Evolutionary conservation across 2,113 vertebrate genomes (phyloP).

Genomic region (Sturnira hondurensis): DNA sequence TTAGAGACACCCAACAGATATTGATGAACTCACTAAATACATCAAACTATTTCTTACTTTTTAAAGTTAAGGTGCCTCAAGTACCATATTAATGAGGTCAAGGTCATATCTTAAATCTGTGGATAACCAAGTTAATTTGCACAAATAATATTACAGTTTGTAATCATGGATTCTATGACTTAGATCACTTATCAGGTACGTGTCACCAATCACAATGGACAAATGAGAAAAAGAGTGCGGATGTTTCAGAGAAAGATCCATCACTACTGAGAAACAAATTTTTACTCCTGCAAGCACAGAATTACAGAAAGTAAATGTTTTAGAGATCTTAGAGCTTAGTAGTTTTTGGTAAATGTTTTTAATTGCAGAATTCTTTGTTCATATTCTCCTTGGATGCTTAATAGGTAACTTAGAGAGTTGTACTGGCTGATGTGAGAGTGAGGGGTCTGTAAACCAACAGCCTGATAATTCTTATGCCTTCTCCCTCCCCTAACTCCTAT

Average conservation of each 20-base stretch:
- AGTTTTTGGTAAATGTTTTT: background rate
- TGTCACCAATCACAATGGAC: background rate
- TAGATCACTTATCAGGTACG: constrained; percentile 31
- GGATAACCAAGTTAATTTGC: constrained; percentile 38
- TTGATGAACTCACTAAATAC: background rate
- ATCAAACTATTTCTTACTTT: background rate
- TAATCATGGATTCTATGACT: background rate
- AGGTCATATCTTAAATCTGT: constrained; percentile 40
- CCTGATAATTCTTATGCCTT: background rate
- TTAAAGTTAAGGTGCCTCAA: background rate
- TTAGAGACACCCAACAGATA: background rate
- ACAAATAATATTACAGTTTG: constrained; percentile 44
- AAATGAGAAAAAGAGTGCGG: background rate
- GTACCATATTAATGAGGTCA: constrained; percentile 47
- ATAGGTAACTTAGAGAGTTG: background rate
- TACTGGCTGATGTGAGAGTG: background rate
- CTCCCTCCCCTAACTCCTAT: background rate
- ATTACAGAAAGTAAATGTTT: background rate
- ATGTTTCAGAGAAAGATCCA: background rate
- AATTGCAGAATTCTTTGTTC: background rate
- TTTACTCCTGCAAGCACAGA: background rate
- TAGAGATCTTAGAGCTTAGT: background rate
- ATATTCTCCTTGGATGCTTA: background rate
- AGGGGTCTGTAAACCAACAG: background rate
- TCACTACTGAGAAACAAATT: background rate